phyloP scores from a whole-genome alignment of 2,888 invertebrate genomes.

The Agonum fuliginosum region DNA sequence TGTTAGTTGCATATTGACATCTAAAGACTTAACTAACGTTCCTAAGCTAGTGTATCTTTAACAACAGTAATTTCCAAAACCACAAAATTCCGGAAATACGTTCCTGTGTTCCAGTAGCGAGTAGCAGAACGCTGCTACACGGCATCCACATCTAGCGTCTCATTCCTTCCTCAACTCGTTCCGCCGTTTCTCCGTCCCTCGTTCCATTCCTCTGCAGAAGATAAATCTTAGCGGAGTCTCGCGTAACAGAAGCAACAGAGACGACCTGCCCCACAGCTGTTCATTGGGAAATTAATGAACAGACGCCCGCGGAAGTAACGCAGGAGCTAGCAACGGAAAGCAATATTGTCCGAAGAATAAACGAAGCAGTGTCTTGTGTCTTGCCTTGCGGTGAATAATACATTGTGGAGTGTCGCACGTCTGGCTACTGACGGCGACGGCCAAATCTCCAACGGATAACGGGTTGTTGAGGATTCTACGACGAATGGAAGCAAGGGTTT shows the following conservation, averaged over 20 bases:
- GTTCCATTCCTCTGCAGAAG: slow-evolving; percentile 37
- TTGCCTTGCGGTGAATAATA: slow-evolving; percentile 56
- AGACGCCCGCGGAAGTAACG: slow-evolving; percentile 58
- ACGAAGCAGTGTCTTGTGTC: slow-evolving; percentile 35
- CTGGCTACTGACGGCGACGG: not conserved
- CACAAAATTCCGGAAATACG: not conserved
- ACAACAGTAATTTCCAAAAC: not conserved
- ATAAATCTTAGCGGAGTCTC: slow-evolving; percentile 57
- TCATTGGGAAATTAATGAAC: slow-evolving; percentile 61
- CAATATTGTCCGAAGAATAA: slow-evolving; percentile 60
- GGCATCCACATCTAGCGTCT: slow-evolving; percentile 5
- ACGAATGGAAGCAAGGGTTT: not conserved
- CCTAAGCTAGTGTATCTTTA: too few relatives aligned
- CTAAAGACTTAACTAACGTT: too few relatives aligned
- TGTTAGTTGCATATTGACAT: too few relatives aligned
- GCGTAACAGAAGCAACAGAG: slow-evolving; percentile 57
- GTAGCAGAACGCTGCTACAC: not conserved
- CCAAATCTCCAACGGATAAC: slow-evolving; percentile 23
- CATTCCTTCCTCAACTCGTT: not conserved
- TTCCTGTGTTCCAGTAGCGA: not conserved
- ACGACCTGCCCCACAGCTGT: slow-evolving; percentile 61
- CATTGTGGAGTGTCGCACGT: slow-evolving; percentile 51
- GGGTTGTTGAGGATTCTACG: not conserved
- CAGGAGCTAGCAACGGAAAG: slow-evolving; percentile 47
- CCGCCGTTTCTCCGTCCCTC: not conserved